phyloP scores from a whole-genome alignment of 2,113 vertebrate genomes.

The Bambusicola thoracicus region DNA sequence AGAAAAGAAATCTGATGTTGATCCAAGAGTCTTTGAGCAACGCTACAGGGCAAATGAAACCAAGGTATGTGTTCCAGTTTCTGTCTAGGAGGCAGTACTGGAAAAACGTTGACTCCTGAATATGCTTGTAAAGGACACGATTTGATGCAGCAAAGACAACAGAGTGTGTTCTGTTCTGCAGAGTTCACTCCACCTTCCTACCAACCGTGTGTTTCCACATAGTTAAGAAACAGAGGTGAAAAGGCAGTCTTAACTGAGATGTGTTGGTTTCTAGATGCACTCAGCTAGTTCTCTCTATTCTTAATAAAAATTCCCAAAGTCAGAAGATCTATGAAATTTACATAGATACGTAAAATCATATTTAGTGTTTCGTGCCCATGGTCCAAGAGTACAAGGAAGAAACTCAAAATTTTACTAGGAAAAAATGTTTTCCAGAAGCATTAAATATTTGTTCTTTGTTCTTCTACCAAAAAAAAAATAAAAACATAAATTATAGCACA shows the following conservation, averaged over 20 bases:
- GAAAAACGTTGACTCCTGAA: not conserved
- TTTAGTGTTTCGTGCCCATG: rapidly evolving
- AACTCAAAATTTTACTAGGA: not conserved
- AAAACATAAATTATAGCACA: not conserved
- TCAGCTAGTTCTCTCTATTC: not conserved
- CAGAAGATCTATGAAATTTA: not conserved
- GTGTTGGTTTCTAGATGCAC: not conserved
- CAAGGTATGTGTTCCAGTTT: not conserved
- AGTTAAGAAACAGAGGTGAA: not conserved
- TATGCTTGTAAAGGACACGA: not conserved
- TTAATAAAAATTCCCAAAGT: not conserved
- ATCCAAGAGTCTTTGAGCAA: not conserved
- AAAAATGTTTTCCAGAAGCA: not conserved
- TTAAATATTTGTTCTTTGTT: not conserved
- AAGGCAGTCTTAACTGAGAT: not conserved
- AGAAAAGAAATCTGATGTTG: not conserved
- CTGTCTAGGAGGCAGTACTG: not conserved
- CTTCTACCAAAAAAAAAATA: not conserved
- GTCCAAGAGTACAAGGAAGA: not conserved
- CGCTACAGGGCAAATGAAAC: not conserved
- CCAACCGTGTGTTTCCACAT: not conserved
- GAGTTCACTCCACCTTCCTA: not conserved
- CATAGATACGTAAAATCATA: not conserved
- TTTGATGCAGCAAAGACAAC: not conserved
- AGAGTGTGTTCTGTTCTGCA: not conserved